Evolutionary conservation across 2,888 invertebrate species (phyloP), one percentile per base, ranked within the genome.

Genomic region (Hirtodrosophila alboralis): DNA sequence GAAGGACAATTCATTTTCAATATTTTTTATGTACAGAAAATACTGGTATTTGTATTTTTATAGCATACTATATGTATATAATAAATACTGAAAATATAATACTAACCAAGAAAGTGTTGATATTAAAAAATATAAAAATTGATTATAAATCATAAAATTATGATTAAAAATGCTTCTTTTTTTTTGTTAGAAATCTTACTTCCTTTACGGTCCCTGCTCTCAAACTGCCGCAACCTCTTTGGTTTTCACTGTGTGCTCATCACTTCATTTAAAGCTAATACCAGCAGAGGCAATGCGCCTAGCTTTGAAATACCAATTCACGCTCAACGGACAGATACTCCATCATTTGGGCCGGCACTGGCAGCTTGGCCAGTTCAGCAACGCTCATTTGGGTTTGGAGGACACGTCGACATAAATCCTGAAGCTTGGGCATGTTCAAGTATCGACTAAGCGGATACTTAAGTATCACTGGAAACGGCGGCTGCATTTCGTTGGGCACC

Each of bases 401-500:
- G 18, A 94, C 94, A 87, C 95, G 95, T 37, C 95, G 92, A 84
- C 95, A 94, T 44, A 95, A 91, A 90, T 95, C 94, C 89, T 95
- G 94, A 74, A 96, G 90, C 30, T 94, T 93, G 65, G 94, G 92
- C 61, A 94, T 93, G 89, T 94, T 93, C 18, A 93, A 93, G 84
- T 95, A 95, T 51, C 95, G 92, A 49, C 95, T 95, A 23, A 96
- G 92, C 5, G 95, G 95, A 86, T 94, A 93, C 16, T 94, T 94
- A 23, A 96, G 90, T 58, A 95, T 92, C 16, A 96, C 95, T 4
- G 95, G 95, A 90, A 94, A 94, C 56, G 94, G 93, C 8, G 94
- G 94, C 69, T 93, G 92, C 74, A 93, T 92, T 31, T 93, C 93
- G 65, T 93, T 92, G 53, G 93, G 91, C 16, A 93, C 93, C 73